Percentiles rank a stretch among this genome's conserved stretches.
These are phyloP conservation scores for Crematogaster levior DNA, from an alignment of 2,888 invertebrate species.

Conservation along the genomic window DNA sequence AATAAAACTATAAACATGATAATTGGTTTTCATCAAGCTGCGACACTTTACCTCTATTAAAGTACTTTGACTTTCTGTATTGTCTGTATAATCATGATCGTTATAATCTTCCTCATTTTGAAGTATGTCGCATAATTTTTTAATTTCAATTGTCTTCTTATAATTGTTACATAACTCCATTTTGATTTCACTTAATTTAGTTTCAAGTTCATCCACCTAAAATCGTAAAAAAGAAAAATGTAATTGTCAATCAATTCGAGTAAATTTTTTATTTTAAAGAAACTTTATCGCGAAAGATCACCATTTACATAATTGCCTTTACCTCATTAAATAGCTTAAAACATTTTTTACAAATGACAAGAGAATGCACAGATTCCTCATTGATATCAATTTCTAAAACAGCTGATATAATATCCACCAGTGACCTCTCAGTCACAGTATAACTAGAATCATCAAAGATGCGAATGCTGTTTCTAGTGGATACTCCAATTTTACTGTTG, in stretches of 20 bases:
- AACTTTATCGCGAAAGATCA: neutral
- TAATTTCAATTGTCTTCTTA: conserved; percentile 84
- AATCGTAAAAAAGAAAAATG: conserved; percentile 39
- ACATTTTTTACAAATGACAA: conserved; percentile 90
- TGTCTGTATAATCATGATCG: conserved; percentile 83
- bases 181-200: conserved; percentile 86
- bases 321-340: conserved; percentile 88
- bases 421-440: conserved; percentile 82
- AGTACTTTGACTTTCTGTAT: conserved; percentile 68
- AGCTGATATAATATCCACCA: conserved; percentile 85
- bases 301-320: neutral
- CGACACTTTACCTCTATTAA: conserved; percentile 40
- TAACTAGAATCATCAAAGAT: conserved; percentile 86
- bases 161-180: conserved; percentile 87
- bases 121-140: conserved; percentile 73
- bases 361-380: conserved; percentile 87
- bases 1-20: neutral
- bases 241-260: neutral
- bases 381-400: conserved; percentile 86
- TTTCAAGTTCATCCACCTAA: conserved; percentile 87
- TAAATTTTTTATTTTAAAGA: neutral
- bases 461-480: conserved; percentile 86
- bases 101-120: conserved; percentile 80
- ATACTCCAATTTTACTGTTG: conserved; percentile 87
- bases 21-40: neutral